Evolutionary conservation across 2,797 vertebrate species (phyloP).

Genomic region (Channa striata): DNA sequence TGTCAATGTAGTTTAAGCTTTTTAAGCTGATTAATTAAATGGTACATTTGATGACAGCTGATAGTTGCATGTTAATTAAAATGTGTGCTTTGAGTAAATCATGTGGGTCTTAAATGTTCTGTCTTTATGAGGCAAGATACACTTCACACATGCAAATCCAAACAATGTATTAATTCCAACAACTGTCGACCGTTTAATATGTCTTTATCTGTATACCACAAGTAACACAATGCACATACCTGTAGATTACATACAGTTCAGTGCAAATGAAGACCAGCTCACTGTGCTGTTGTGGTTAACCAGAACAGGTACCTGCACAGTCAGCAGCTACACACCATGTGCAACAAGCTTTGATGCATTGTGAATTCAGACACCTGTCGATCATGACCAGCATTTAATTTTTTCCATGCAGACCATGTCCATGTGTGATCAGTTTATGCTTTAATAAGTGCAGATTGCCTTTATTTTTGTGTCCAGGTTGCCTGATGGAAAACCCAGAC

Average conservation of each 20-base stretch:
- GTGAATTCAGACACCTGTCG: too few species aligned
- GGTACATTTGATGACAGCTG: not conserved
- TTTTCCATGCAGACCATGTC: too few species aligned
- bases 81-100: not conserved
- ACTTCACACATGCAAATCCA: too few species aligned
- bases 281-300: not conserved
- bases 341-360: too few species aligned
- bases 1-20: too few species aligned
- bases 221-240: not conserved
- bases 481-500: slow-evolving; percentile 31
- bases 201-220: not conserved
- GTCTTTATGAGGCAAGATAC: too few species aligned
- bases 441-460: slow-evolving; percentile 40
- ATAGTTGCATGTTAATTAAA: not conserved
- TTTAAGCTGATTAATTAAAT: not conserved
- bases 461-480: slow-evolving; percentile 32
- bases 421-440: not conserved
- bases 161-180: not conserved
- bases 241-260: not conserved
- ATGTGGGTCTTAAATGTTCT: not conserved
- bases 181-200: not conserved
- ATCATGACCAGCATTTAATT: too few species aligned
- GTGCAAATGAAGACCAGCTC: not conserved
- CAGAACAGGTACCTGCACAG: too few species aligned
- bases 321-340: too few species aligned